Evolutionary conservation across 2,888 invertebrate species (phyloP), one percentile per base, ranked within the genome.

Genomic region (Leucozona laternaria): DNA sequence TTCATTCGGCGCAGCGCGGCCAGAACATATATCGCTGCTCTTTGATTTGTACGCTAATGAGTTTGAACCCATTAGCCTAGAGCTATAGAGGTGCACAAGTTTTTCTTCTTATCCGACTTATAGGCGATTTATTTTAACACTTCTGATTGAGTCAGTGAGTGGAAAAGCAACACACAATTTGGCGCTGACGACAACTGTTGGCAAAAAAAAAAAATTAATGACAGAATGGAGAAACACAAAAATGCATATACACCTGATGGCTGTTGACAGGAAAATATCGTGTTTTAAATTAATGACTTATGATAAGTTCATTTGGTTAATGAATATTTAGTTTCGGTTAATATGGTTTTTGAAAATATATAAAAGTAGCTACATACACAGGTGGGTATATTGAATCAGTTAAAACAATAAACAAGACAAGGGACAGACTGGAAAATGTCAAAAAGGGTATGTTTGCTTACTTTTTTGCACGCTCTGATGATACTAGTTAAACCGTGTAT

Each of bases 31-130:
- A 22, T 37, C 22, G 77, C 40, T 68, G 64, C 75, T 85, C 48
- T 77, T 53, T 77, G 64, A 78, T 62, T 73, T 86, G 48, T 50
- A 81, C 81, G 81, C 73, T 86, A 86, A 86, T 86, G 78, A 81
- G 73, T 71, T 73, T 81, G 81, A 81, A 78, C 85, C 81, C 81
- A 86, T 86, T 86, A 86, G 85, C 45, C 31, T 48, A 15, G 40
- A 20, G 66, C 48, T 66, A 40, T 28, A 55, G 57, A 45, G 53
- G 60, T 78, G 71, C 75, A 58, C 68, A 62, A 68, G 70, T 66
- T 78, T 77, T 50, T 68, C 22, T 53, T 50, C 53, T 37, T 31
- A 31, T 55, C 72, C 31, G 22, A 11, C 17, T 48, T 58, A n/a
- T n/a, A 20, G 15, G 55, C 64, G 48, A 68, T 64, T 43, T 37